Conservation (phyloP, 2,797 vertebrate species). For the Mionectes olivaceus region DNA sequence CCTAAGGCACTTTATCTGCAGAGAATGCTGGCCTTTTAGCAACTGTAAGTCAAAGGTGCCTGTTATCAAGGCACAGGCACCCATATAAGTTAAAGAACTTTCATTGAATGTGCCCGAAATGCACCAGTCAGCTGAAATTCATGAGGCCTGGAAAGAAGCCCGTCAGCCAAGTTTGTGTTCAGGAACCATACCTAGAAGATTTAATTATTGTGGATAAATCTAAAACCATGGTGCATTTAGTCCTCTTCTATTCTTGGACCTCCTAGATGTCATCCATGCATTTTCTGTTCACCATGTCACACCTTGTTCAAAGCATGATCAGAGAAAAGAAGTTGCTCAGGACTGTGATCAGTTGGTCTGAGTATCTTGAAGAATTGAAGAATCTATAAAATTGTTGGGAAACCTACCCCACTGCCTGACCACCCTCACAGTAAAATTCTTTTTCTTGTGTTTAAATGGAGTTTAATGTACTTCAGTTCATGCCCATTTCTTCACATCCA, state of each 20-base stretch:
- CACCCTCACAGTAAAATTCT: background rate
- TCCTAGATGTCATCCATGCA: background rate
- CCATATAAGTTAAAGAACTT: background rate
- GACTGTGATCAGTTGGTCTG: background rate
- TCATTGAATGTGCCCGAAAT: background rate
- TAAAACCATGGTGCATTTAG: background rate
- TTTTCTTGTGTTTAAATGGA: background rate
- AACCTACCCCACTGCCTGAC: background rate
- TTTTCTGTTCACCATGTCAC: background rate
- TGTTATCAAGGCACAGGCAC: background rate
- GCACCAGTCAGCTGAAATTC: background rate
- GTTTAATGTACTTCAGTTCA: background rate
- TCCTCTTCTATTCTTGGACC: background rate
- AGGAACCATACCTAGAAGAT: background rate
- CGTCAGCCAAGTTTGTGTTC: background rate
- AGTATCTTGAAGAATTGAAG: background rate
- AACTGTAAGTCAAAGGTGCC: background rate
- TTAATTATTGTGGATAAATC: background rate
- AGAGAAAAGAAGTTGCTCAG: background rate
- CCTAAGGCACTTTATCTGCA: background rate
- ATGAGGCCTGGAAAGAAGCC: background rate
- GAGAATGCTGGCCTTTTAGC: background rate
- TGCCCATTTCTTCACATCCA: background rate
- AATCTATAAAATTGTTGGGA: rapidly evolving
- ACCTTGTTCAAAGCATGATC: background rate